Evolutionary conservation across 2,113 vertebrate species (phyloP).

Genomic region (Canis aureus): DNA sequence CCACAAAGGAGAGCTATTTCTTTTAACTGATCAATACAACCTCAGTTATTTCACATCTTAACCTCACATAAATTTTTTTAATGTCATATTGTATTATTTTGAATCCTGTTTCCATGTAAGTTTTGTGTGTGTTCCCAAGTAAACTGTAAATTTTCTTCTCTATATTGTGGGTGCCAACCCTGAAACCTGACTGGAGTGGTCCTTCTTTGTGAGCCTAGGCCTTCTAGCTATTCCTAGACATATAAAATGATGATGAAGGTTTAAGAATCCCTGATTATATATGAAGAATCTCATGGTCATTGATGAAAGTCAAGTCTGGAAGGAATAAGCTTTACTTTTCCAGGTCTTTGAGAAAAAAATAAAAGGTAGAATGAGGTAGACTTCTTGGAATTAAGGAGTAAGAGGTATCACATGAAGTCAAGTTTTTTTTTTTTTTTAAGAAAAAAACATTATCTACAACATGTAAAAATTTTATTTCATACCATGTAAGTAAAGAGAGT

Average conservation of each 20-base stretch:
- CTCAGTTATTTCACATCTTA: background rate
- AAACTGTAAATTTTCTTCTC: background rate
- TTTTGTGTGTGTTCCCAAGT: background rate
- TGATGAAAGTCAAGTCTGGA: background rate
- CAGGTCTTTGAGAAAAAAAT: background rate
- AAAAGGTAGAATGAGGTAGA: background rate
- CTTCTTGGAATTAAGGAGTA: background rate
- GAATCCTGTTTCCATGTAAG: background rate
- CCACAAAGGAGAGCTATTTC: background rate
- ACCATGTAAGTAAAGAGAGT: background rate
- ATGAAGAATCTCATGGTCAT: background rate
- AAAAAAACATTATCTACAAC: background rate
- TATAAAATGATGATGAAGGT: background rate
- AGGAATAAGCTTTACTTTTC: background rate
- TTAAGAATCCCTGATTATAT: background rate
- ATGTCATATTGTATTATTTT: background rate
- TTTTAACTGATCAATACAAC: background rate
- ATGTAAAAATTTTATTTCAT: constrained; percentile 36
- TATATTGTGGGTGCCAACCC: background rate
- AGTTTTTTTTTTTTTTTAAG: background rate
- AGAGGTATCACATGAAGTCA: background rate
- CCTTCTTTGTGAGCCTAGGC: background rate
- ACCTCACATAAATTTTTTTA: background rate
- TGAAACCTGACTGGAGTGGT: background rate
- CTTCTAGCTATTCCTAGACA: background rate